Conservation (phyloP, 1,140 invertebrate genomes). For the Papilio polytes region DNA sequence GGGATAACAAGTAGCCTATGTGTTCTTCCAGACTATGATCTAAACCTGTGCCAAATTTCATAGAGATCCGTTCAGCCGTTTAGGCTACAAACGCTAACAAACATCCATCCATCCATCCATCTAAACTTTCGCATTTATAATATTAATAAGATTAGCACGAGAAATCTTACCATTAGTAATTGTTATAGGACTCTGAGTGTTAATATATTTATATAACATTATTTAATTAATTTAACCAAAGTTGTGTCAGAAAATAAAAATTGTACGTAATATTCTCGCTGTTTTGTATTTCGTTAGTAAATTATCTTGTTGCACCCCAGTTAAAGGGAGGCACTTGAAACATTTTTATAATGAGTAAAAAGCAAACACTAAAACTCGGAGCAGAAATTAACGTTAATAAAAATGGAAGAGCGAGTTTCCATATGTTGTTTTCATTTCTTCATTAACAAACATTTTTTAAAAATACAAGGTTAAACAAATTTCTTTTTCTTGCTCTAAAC, state of each 20-base stretch:
- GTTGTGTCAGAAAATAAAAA: neutral
- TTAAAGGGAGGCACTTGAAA: slow-evolving; percentile 17
- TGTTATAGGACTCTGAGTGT: neutral
- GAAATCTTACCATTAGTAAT: no score
- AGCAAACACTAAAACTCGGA: slow-evolving; percentile 18
- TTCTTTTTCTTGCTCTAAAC: neutral
- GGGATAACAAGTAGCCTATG: no score
- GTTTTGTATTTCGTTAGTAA: slow-evolving; percentile 3
- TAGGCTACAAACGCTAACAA: no score
- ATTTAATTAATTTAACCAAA: neutral
- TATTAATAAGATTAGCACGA: neutral
- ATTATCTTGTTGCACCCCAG: slow-evolving; percentile 22
- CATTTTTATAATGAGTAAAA: slow-evolving; percentile 27
- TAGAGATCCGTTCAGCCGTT: no score
- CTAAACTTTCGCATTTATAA: no score
- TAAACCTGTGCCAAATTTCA: no score
- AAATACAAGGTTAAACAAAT: no score
- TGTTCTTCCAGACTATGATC: no score
- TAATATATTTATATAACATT: no score
- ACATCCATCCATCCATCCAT: no score
- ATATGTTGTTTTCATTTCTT: slow-evolving; percentile 13
- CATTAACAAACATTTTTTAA: slow-evolving; percentile 20
- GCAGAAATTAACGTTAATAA: slow-evolving; percentile 24
- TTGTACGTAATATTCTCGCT: neutral
- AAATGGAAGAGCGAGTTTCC: neutral